Percentiles rank a stretch among this genome's conserved stretches.
Conservation (phyloP, 2,888 invertebrate genomes). For the Tenodera sinensis region DNA sequence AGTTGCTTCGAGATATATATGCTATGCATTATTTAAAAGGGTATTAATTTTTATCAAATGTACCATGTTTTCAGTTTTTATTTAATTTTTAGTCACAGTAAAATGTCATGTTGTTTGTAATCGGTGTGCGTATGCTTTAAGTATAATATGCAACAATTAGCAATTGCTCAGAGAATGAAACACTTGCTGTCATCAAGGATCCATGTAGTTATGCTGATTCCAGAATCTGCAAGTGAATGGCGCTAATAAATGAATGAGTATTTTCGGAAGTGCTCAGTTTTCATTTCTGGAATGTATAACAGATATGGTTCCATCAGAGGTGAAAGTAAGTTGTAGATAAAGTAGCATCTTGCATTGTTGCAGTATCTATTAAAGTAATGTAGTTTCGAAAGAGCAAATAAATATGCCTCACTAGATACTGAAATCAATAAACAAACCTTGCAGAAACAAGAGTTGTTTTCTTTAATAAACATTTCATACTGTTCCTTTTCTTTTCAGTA, state of each 20-base stretch:
- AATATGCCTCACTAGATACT: constrained; percentile 24
- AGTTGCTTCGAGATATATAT: background rate
- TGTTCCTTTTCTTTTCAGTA: too few species aligned
- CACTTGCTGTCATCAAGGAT: background rate
- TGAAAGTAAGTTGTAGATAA: background rate
- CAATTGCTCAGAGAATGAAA: background rate
- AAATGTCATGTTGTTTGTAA: constrained; percentile 23
- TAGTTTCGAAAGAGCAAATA: constrained; percentile 5
- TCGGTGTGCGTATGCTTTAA: constrained; percentile 12
- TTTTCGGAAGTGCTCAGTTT: background rate
- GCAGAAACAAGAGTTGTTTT: background rate
- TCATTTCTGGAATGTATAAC: background rate
- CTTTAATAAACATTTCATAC: background rate
- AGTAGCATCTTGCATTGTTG: constrained; percentile 5
- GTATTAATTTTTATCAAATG: background rate
- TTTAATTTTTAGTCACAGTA: constrained; percentile 22
- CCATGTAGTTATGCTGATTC: background rate
- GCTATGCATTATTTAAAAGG: background rate
- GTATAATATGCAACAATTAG: background rate
- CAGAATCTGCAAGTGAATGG: background rate
- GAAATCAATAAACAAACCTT: constrained; percentile 24
- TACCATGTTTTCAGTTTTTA: background rate
- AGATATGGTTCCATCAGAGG: background rate
- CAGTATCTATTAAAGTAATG: constrained; percentile 8
- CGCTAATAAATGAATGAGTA: background rate